Base-by-base conservation (phyloP, 2,797 vertebrate genomes). In the Sebastiscus albofasciatus region DNA sequence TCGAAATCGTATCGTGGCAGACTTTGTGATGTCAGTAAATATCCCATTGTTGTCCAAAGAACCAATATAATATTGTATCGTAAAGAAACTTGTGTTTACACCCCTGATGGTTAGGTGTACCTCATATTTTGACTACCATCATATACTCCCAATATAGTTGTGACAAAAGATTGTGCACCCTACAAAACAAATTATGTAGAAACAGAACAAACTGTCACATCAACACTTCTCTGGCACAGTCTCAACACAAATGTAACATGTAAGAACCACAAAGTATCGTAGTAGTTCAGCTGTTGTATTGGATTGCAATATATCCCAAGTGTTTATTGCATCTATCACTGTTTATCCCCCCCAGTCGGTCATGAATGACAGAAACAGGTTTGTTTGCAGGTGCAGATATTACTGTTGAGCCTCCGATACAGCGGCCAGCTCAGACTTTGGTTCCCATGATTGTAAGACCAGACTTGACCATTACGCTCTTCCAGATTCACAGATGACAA, bases 401-500 rank as follows among this genome's bases (percentile, higher is more conserved):
- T 75, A 70, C 61, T 55, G 36, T 36, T 12, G 14, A 60, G 31
- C 49, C 62, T 75, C 60, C 61, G 61, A 80, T 67, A 34, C 67
- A 77, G 73, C 68, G 61, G 78, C 80, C 81, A 67, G 79, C 72
- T 86, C 78, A 22, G 33, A 75, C 81, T 79, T 66, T 52, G 16
- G 62, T 85, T 88, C 82, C 77, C 71, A 77, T 85, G 81, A 85
- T 67, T 78, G 18, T 73, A 10, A 72, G 39, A 65, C 42, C 80
- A 83, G 79, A 65, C 52, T 69, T 64, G 52, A 78, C 39, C 74
- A 36, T 46, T 46, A 39, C 76, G 22, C 54, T 72, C 67, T 56
- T 80, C 77, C 90, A 84, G 79, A 80, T 84, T 81, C 54, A 55
- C 81, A 83, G 81, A 88, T 86, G 83, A 88, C 88, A 84, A 89